phyloP scores from a whole-genome alignment of 2,888 invertebrate species.

The Caenorhabditis plicata region DNA sequence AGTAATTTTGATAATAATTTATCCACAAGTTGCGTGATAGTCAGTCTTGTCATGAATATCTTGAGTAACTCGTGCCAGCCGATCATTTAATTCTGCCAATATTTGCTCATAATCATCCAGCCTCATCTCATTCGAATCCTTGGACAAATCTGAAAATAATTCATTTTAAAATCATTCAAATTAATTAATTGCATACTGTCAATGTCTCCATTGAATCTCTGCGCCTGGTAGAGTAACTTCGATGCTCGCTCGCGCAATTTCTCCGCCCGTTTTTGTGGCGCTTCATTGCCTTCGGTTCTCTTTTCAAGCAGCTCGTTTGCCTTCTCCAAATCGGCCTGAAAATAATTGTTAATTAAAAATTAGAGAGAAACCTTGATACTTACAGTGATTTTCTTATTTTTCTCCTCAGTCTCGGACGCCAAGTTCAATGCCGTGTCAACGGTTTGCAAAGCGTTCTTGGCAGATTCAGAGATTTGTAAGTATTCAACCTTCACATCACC shows the following conservation, averaged over 20 bases:
- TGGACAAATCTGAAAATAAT: conserved; percentile 52
- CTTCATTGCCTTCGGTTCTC: conserved; percentile 58
- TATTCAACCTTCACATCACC: conserved; percentile 69
- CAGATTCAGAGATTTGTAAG: conserved; percentile 47
- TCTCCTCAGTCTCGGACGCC: conserved; percentile 37
- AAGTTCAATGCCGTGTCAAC: conserved; percentile 42
- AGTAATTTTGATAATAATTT: conserved; percentile 4
- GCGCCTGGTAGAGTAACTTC: conserved; percentile 56
- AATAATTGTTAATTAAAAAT: neutral
- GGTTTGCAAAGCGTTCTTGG: conserved; percentile 43
- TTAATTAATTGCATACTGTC: conserved; percentile 33
- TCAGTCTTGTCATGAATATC: conserved; percentile 54
- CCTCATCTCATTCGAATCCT: conserved; percentile 54
- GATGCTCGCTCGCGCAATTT: conserved; percentile 50
- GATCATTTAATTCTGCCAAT: conserved; percentile 43
- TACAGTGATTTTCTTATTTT: conserved; percentile 40
- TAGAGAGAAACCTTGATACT: neutral
- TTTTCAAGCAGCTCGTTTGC: conserved; percentile 51
- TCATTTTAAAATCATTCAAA: neutral
- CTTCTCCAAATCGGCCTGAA: conserved; percentile 54
- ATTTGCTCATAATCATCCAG: conserved; percentile 48
- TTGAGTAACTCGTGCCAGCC: conserved; percentile 51
- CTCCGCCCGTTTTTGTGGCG: conserved; percentile 55
- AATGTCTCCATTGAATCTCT: conserved; percentile 56
- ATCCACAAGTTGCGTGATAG: conserved; percentile 54